These are phyloP conservation scores for Sycobia sp. DNA, from an alignment of 1,140 invertebrate genomes.

Conservation along the genomic window DNA sequence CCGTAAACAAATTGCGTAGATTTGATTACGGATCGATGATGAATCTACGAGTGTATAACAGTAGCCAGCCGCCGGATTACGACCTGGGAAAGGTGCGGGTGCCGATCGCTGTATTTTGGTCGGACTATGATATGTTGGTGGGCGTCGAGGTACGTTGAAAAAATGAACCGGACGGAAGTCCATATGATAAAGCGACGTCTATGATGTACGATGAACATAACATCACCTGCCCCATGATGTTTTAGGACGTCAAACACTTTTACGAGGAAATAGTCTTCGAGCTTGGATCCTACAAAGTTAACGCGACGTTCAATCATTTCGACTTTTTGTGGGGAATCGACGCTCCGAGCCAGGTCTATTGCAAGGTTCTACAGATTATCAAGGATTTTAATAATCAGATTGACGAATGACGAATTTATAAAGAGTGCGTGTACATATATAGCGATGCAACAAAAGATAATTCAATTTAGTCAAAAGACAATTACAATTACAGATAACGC, in stretches of 20 bases:
- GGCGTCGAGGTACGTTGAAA: slow-evolving; percentile 54
- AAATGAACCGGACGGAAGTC: slow-evolving; percentile 3
- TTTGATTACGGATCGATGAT: slow-evolving; percentile 71
- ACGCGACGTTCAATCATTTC: slow-evolving; percentile 71
- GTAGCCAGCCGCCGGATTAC: slow-evolving; percentile 69
- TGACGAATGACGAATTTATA: neutral
- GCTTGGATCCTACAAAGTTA: slow-evolving; percentile 60
- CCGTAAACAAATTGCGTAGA: slow-evolving; percentile 66
- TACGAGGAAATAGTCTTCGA: slow-evolving; percentile 60
- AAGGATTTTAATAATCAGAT: slow-evolving; percentile 1
- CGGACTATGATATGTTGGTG: slow-evolving; percentile 75
- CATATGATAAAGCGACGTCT: neutral
- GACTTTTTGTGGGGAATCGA: slow-evolving; percentile 75
- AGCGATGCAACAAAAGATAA: no score
- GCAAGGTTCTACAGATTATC: slow-evolving; percentile 1
- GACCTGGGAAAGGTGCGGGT: slow-evolving; percentile 67
- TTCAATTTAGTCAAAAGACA: no score
- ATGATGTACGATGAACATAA: neutral
- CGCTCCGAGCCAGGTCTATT: slow-evolving; percentile 67
- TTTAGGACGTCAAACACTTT: slow-evolving; percentile 65
- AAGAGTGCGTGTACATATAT: neutral
- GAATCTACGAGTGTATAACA: slow-evolving; percentile 66
- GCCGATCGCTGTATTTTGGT: slow-evolving; percentile 72
- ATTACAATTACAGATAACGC: no score
- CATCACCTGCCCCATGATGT: slow-evolving; percentile 35